Evolutionary conservation across 2,113 vertebrate genomes (phyloP).

Genomic region (Rhinolophus sinicus): DNA sequence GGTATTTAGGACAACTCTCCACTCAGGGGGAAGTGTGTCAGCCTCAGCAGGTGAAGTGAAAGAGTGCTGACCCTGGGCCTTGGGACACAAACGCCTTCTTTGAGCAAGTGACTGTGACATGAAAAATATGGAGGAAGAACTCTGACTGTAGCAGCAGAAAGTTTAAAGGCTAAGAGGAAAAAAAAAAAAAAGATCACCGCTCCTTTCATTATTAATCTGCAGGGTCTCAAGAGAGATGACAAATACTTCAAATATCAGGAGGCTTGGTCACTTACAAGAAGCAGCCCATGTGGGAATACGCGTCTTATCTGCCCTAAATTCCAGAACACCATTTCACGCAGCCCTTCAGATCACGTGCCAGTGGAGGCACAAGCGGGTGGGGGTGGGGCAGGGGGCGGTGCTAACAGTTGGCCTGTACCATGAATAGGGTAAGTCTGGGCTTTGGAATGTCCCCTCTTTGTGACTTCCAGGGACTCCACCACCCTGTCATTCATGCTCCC

Average conservation of each 20-base stretch:
- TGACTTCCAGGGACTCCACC: background rate
- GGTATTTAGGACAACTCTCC: background rate
- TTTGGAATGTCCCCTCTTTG: background rate
- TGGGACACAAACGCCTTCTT: background rate
- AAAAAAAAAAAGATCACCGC: background rate
- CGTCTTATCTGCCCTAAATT: constrained; percentile 31
- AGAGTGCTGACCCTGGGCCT: background rate
- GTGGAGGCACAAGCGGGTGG: background rate
- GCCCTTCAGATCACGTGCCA: background rate
- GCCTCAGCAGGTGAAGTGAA: background rate
- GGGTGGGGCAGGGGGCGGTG: background rate
- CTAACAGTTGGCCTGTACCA: background rate
- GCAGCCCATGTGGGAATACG: constrained; percentile 29
- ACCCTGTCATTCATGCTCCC: background rate
- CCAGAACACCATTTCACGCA: background rate
- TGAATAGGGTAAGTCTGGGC: background rate
- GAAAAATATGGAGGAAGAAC: background rate
- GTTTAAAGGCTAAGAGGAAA: background rate
- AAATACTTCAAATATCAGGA: constrained; percentile 59
- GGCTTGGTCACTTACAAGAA: constrained; percentile 50
- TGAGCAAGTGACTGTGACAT: background rate
- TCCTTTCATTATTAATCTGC: constrained; percentile 26
- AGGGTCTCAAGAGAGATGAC: background rate
- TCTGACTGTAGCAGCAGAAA: background rate
- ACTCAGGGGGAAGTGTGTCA: background rate